Percentiles rank a stretch among this genome's conserved stretches.
Conservation (phyloP, 1,140 invertebrate genomes). For the Temnothorax curvispinosus region DNA sequence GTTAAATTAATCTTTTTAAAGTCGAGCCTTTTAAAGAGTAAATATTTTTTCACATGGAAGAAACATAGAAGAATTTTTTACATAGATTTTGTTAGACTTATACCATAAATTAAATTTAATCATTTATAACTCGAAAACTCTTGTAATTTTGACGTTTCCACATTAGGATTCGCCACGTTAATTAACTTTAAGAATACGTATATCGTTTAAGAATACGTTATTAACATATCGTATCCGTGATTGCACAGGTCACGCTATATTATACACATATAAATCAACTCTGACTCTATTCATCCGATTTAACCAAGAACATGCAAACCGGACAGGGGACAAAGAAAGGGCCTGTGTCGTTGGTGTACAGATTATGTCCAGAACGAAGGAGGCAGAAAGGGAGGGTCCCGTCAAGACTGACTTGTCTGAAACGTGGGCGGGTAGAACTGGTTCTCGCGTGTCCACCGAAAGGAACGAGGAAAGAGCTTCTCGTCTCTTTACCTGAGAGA, state of each 20-base stretch:
- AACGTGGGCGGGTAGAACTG: conserved; percentile 79
- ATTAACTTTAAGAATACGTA: neutral
- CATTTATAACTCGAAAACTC: neutral
- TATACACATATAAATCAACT: neutral
- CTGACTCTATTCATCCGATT: conserved; percentile 7
- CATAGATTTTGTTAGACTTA: neutral
- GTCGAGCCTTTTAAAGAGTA: neutral
- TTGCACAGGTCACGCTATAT: neutral
- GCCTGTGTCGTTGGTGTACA: conserved; percentile 3
- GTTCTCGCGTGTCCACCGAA: conserved; percentile 70
- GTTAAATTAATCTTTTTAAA: neutral
- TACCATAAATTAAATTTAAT: neutral
- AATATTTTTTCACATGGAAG: neutral
- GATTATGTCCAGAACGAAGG: conserved; percentile 61
- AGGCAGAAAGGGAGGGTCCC: conserved; percentile 54
- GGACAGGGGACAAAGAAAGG: conserved; percentile 28
- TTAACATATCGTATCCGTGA: neutral
- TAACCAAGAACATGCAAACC: conserved; percentile 32
- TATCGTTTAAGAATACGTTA: neutral
- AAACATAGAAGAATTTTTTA: neutral
- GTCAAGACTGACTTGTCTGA: conserved; percentile 63
- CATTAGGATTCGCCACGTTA: neutral
- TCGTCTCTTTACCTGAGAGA: conserved; percentile 14
- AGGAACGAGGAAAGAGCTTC: conserved; percentile 11
- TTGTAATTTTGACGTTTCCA: neutral